Percentiles rank a stretch among this genome's conserved stretches.
These are phyloP conservation scores for Drosophila colorata DNA, from an alignment of 2,888 invertebrate genomes.

Conservation along the genomic window DNA sequence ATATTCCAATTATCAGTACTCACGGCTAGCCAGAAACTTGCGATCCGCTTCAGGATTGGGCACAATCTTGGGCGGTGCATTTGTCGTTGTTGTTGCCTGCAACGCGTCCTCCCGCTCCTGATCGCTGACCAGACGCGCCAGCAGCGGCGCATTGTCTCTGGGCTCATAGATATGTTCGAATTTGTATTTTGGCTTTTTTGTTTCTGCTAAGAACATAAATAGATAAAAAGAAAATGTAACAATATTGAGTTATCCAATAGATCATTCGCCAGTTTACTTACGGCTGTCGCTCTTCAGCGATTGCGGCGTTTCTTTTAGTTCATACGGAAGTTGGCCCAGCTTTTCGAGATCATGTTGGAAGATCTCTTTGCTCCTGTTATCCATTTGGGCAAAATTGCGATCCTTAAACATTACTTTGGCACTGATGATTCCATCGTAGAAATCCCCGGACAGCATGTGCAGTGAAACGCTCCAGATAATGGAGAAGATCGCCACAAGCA, in stretches of 20 bases:
- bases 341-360: constrained; percentile 67
- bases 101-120: constrained; percentile 8
- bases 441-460: constrained; percentile 79
- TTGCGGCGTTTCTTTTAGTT: constrained; percentile 25
- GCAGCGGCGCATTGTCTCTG: constrained; percentile 42
- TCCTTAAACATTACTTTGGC: constrained; percentile 78
- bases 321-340: constrained; percentile 44
- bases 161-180: constrained; percentile 75
- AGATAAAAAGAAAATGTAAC: too few relatives aligned
- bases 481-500: constrained; percentile 79
- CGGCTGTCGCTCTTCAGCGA: constrained; percentile 56
- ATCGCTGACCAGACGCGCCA: constrained; percentile 51
- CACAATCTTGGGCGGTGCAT: constrained; percentile 52
- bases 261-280: constrained; percentile 34
- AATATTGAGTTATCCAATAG: too few relatives aligned
- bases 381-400: constrained; percentile 69
- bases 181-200: constrained; percentile 66
- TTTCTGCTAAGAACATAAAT: constrained; percentile 42
- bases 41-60: constrained; percentile 72
- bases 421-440: constrained; percentile 79
- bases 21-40: constrained; percentile 73
- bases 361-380: constrained; percentile 64
- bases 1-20: constrained; percentile 13
- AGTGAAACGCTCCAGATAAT: constrained; percentile 81
- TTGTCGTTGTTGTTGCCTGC: constrained; percentile 32